Conservation (phyloP, 2,888 invertebrate species). For the Iselma pallidipennis region DNA sequence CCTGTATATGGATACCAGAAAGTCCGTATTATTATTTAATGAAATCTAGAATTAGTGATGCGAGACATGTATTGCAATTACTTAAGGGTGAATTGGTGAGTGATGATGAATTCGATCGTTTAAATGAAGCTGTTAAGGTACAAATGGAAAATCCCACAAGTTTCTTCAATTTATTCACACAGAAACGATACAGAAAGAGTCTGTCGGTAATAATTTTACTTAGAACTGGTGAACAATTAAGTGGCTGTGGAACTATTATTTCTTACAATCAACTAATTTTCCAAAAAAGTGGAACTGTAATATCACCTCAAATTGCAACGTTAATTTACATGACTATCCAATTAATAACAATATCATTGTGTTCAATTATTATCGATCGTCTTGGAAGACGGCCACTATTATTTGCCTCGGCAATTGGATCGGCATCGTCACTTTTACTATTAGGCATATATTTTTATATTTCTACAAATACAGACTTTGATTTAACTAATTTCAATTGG, state of each 20-base stretch:
- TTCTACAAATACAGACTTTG: neutral
- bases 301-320: conserved; percentile 1
- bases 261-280: conserved; percentile 63
- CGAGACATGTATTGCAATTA: conserved; percentile 9
- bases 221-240: conserved; percentile 54
- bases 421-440: neutral
- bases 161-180: conserved; percentile 16
- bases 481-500: neutral
- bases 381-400: conserved; percentile 57
- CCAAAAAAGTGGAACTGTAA: conserved; percentile 44
- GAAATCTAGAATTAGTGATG: conserved; percentile 7
- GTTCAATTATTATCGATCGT: conserved; percentile 60
- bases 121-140: conserved; percentile 13
- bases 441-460: neutral
- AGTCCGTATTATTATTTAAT: conserved; percentile 21
- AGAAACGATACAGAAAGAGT: conserved; percentile 17
- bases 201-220: conserved; percentile 10
- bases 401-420: conserved; percentile 3
- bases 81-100: conserved; percentile 10
- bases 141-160: conserved; percentile 16
- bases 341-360: conserved; percentile 59
- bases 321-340: conserved; percentile 39
- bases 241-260: conserved; percentile 66
- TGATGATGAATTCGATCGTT: conserved; percentile 15
- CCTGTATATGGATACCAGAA: conserved; percentile 24